Conservation (phyloP, 2,113 vertebrate species). For the Mus musculus region DNA sequence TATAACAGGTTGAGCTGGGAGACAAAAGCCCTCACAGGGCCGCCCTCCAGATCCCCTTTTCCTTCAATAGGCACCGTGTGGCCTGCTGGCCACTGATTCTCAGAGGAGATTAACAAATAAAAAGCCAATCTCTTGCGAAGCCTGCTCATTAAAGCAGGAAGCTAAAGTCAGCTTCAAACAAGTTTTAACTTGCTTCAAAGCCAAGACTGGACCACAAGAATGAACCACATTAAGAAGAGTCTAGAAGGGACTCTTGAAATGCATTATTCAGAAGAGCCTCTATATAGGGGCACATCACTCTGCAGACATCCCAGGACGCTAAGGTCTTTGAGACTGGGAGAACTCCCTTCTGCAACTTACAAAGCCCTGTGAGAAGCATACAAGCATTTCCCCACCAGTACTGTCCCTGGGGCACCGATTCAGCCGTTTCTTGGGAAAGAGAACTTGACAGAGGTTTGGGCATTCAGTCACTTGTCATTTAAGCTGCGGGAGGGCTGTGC, state of each 20-base stretch:
- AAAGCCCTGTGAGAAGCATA: neutral
- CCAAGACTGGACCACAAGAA: slow-evolving; percentile 1
- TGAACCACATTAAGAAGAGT: neutral
- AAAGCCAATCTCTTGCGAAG: slow-evolving; percentile 23
- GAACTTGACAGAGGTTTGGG: neutral
- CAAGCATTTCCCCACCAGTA: neutral
- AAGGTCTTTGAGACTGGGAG: neutral
- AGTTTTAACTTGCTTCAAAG: slow-evolving; percentile 30
- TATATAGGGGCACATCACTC: neutral
- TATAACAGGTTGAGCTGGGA: slow-evolving; percentile 19
- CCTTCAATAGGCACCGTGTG: neutral
- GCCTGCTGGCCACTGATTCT: neutral
- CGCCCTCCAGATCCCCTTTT: neutral
- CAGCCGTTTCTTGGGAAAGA: neutral
- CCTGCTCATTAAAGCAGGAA: slow-evolving; percentile 54
- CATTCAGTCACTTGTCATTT: neutral
- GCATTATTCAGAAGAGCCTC: neutral
- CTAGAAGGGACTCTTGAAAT: neutral
- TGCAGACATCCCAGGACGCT: neutral
- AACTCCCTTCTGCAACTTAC: neutral
- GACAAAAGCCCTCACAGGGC: neutral
- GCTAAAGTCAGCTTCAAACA: slow-evolving; percentile 28
- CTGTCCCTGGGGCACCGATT: neutral
- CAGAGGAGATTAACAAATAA: slow-evolving; percentile 50
- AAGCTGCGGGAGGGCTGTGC: neutral